Percentiles rank a stretch among this genome's conserved stretches.
phyloP scores from a whole-genome alignment of 2,888 invertebrate species.

The Fragum fragum region DNA sequence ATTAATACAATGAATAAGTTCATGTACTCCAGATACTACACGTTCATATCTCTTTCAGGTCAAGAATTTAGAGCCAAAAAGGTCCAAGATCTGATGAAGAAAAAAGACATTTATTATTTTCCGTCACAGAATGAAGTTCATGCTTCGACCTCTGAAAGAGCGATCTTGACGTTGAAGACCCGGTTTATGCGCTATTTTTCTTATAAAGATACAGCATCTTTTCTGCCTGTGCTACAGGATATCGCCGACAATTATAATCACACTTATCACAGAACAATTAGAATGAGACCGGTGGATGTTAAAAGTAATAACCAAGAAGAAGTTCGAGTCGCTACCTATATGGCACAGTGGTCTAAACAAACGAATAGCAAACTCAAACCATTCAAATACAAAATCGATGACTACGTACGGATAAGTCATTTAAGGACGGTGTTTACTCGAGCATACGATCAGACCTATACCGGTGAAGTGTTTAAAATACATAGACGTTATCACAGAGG shows the following conservation, averaged over 20 bases:
- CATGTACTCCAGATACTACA: too few relatives aligned
- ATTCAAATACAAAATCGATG: constrained; percentile 60
- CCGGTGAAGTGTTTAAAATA: constrained; percentile 62
- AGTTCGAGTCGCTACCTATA: constrained; percentile 50
- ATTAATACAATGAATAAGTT: too few relatives aligned
- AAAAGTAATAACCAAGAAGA: constrained; percentile 49
- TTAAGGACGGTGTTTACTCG: too few relatives aligned
- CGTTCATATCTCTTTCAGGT: too few relatives aligned
- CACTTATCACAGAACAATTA: constrained; percentile 69
- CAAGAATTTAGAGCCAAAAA: constrained; percentile 61
- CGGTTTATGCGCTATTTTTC: constrained; percentile 54
- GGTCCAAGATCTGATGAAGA: constrained; percentile 51
- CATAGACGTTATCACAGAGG: constrained; percentile 54
- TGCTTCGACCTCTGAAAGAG: constrained; percentile 33
- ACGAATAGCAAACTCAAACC: constrained; percentile 19
- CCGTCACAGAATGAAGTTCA: constrained; percentile 59
- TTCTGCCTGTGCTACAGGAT: constrained; percentile 50
- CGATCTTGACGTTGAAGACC: constrained; percentile 55
- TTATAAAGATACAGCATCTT: constrained; percentile 48
- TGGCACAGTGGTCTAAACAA: constrained; percentile 14
- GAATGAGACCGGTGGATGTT: constrained; percentile 53
- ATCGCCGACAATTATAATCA: constrained; percentile 63
- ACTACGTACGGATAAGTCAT: constrained; percentile 57
- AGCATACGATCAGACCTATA: constrained; percentile 60
- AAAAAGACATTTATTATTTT: constrained; percentile 54